Conservation (phyloP, 1,140 invertebrate genomes). For the Limonius californicus region DNA sequence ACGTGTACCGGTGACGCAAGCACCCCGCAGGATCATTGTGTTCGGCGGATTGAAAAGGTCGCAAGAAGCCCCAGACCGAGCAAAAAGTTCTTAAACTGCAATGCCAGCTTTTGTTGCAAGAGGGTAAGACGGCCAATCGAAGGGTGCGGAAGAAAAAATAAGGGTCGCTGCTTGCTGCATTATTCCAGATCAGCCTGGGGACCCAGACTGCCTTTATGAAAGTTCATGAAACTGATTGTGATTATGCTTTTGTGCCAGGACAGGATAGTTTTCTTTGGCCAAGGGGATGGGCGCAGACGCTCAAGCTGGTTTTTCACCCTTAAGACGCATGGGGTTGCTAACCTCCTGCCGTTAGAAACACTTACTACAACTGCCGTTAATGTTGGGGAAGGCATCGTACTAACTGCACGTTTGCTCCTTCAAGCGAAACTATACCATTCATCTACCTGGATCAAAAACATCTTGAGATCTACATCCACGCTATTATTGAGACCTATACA, state of each 20-base stretch:
- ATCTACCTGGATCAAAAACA: too few species aligned
- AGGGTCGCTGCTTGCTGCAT: not conserved
- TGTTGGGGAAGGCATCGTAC: not conserved
- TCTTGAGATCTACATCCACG: too few species aligned
- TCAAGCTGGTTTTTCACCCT: conserved; percentile 20
- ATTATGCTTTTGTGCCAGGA: conserved; percentile 20
- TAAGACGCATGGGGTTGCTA: conserved; percentile 15
- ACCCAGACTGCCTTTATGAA: conserved; percentile 12
- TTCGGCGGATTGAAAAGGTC: conserved; percentile 7
- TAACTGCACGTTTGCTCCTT: too few species aligned
- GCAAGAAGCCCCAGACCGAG: conserved; percentile 11
- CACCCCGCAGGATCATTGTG: conserved; percentile 8
- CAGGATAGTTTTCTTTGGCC: conserved; percentile 15
- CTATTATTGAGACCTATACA: too few species aligned
- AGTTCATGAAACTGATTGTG: conserved; percentile 22
- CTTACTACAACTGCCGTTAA: conserved; percentile 21
- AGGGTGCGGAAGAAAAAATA: conserved; percentile 13
- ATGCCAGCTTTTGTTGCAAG: conserved; percentile 1
- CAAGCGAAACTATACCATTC: too few species aligned
- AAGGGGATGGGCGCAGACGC: conserved; percentile 15
- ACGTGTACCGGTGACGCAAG: conserved; percentile 10
- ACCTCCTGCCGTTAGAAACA: conserved; percentile 24
- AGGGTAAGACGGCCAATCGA: conserved; percentile 17
- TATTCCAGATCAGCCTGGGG: conserved; percentile 3
- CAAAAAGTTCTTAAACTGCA: conserved; percentile 11